Percentiles rank a stretch among this genome's conserved stretches.
These are phyloP conservation scores for Picus viridis DNA, from an alignment of 2,797 vertebrate genomes.

Conservation along the genomic window DNA sequence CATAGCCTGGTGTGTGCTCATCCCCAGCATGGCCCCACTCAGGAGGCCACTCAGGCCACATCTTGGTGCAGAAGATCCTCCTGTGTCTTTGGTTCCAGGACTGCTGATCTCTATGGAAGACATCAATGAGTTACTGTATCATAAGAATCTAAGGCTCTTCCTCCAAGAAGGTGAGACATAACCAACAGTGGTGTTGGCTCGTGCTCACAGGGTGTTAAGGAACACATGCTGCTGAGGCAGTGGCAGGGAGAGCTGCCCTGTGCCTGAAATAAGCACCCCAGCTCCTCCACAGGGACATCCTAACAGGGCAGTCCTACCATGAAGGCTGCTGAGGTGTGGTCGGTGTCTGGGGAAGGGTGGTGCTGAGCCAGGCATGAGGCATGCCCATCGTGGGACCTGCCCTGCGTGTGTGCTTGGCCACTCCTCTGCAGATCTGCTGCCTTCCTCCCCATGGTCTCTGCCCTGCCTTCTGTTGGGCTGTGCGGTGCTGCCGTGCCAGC, in stretches of 20 bases:
- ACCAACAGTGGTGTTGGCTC: rapidly evolving
- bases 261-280: background rate
- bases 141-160: background rate
- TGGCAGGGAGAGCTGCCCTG: background rate
- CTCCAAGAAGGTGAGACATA: rapidly evolving
- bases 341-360: background rate
- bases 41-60: background rate
- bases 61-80: background rate
- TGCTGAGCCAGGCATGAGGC: rapidly evolving
- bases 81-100: background rate
- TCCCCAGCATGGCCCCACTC: background rate
- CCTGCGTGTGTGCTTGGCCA: rapidly evolving
- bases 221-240: rapidly evolving
- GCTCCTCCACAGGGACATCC: rapidly evolving
- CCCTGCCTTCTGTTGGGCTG: background rate
- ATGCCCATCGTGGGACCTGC: rapidly evolving
- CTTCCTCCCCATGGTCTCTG: background rate
- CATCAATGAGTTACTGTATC: rapidly evolving
- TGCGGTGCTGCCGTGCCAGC: background rate
- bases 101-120: rapidly evolving
- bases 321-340: background rate
- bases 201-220: background rate
- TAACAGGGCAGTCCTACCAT: background rate
- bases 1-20: rapidly evolving
- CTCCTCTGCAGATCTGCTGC: background rate